Base-by-base conservation (phyloP, 2,113 vertebrate species). In the Trematomus loennbergii region DNA sequence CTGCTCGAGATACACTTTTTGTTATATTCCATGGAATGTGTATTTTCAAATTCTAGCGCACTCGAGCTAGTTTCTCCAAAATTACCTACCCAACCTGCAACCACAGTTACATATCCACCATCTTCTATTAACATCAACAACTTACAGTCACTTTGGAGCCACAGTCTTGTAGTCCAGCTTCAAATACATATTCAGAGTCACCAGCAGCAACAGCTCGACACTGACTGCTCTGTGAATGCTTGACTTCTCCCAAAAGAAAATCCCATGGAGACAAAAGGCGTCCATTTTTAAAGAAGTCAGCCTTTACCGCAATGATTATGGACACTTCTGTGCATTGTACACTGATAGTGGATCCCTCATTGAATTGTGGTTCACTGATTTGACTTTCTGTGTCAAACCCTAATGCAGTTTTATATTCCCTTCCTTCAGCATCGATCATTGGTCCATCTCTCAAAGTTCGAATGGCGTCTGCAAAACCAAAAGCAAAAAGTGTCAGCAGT, bases 161-260 rank as follows among this genome's bases (percentile, higher is more conserved):
- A 74, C 88, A 90, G 25, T 89, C 79, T 2, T 83, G 73, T 57
- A 92, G 54, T 2, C 12, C 48, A 12, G 83, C 79, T 67, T 84
- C 45, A 25, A 92, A 75, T 17, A 89, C 17, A 8, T 68, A 84
- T 40, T 84, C 72, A 12, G 49, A 1, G 2, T 86, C 65, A 3
- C 70, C 57, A 17, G 52, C 66, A 33, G 55, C 29, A 13, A 10
- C 18, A 49, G 75, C 82, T 40, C 40, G 63, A 18, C 87, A 91
- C 55, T 0, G 45, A 22, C 57, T 29, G n/a, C 3, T 45, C 12
- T 54, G 45, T 0, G 57, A 63, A 15, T 59, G 13, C 13, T 52
- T 11, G 0, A 15, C 33, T 7, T 66, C 72, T 1, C 88, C 90
- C 46, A 90, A 16, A 58, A 75, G 79, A 13, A 90, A 40, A 13